A percentile compares a stretch with the other conserved stretches of the same genome.
Conservation (phyloP, 2,888 invertebrate species). For the Apoderus coryli region DNA sequence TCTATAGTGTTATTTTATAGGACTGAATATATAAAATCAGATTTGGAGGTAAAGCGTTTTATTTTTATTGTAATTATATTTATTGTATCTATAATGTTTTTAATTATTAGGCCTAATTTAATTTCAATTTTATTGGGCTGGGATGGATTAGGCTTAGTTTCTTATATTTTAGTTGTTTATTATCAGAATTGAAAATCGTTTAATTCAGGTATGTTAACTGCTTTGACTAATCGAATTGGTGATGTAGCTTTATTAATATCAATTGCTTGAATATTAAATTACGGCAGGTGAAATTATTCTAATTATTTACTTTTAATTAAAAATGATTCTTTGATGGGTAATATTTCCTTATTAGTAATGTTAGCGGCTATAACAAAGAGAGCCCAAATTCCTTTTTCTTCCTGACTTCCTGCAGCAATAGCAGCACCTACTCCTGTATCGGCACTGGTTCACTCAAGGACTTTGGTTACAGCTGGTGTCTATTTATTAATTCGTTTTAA, state of each 20-base stretch:
- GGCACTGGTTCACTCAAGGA: conserved; percentile 14
- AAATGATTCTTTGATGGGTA: conserved; percentile 5
- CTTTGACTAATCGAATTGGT: conserved; percentile 57
- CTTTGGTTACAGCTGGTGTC: conserved; percentile 54
- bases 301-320: conserved; percentile 12
- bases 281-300: conserved; percentile 13
- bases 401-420: conserved; percentile 43
- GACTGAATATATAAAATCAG: conserved; percentile 44
- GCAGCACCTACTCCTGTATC: conserved; percentile 51
- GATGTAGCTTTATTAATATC: conserved; percentile 50
- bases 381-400: conserved; percentile 68
- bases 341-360: conserved; percentile 12
- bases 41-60: conserved; percentile 46
- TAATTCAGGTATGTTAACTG: conserved; percentile 58
- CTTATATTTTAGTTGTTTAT: conserved; percentile 60
- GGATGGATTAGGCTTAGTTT: conserved; percentile 57
- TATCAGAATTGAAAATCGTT: conserved; percentile 53
- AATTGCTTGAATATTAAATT: conserved; percentile 14
- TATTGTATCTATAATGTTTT: conserved; percentile 45
- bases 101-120: conserved; percentile 13
- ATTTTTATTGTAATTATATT: conserved; percentile 48
- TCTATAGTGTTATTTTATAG: conserved; percentile 50
- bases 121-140: conserved; percentile 48
- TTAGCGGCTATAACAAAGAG: conserved; percentile 57
- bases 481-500: conserved; percentile 60